phyloP scores from a whole-genome alignment of 1,140 invertebrate species.

The Megathymus violae region DNA sequence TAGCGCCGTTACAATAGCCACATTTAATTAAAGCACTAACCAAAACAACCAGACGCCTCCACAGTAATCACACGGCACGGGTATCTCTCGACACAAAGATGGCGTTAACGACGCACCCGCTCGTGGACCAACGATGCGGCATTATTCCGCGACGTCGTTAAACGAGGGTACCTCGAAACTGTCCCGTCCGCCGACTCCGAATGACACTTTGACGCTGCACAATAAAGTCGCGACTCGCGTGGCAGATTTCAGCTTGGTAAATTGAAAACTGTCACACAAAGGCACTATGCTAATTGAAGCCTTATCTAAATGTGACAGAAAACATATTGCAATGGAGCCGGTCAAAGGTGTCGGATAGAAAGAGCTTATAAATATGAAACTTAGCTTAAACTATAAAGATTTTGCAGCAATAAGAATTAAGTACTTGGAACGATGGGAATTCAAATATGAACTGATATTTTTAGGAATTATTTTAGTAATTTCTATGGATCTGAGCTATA shows the following conservation, averaged over 20 bases:
- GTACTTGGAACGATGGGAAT: too few species aligned
- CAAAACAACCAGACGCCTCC: too few species aligned
- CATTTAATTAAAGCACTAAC: conserved; percentile 3
- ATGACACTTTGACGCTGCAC: background rate
- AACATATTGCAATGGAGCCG: conserved; percentile 9
- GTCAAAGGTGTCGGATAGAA: background rate
- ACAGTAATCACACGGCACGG: background rate
- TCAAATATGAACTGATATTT: too few species aligned
- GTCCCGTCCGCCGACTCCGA: background rate
- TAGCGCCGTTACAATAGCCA: too few species aligned
- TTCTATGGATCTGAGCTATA: too few species aligned
- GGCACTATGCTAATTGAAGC: conserved; percentile 22
- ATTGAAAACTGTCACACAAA: conserved; percentile 5
- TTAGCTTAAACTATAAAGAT: background rate
- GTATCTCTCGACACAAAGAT: conserved; percentile 13
- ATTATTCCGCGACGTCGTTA: conserved; percentile 9
- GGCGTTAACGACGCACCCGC: conserved; percentile 7
- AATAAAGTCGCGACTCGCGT: background rate
- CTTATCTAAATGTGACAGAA: conserved; percentile 14
- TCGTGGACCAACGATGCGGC: conserved; percentile 4
- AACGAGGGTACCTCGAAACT: background rate
- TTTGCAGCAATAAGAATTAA: too few species aligned
- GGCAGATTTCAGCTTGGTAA: background rate
- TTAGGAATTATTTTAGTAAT: too few species aligned
- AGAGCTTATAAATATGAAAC: background rate